phyloP scores from a whole-genome alignment of 2,797 vertebrate genomes.

The Catostomus latipinnis region DNA sequence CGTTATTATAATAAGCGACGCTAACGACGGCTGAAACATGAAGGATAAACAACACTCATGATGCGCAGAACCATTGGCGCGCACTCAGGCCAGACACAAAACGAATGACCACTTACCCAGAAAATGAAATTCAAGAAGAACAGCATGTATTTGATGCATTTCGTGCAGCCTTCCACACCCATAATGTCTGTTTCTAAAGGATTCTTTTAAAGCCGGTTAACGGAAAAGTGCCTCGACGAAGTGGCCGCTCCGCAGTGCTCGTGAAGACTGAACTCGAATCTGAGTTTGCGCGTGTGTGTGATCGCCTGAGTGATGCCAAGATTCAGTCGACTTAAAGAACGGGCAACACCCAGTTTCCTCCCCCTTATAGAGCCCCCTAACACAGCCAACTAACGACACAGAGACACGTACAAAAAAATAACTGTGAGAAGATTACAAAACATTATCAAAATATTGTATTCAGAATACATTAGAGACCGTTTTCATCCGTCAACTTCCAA shows the following conservation, averaged over 20 bases:
- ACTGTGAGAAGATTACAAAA: too few relatives aligned
- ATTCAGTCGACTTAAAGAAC: conserved; percentile 28
- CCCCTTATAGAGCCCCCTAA: conserved; percentile 21
- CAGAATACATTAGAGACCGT: too few relatives aligned
- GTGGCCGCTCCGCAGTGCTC: neutral
- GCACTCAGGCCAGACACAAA: conserved; percentile 28
- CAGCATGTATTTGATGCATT: conserved; percentile 95
- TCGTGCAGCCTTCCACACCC: conserved; percentile 96
- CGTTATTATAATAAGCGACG: neutral
- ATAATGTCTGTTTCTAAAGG: conserved; percentile 59
- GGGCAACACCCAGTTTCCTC: conserved; percentile 75
- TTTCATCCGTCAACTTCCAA: too few relatives aligned
- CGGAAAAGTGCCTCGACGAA: neutral
- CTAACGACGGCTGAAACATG: neutral
- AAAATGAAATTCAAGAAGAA: conserved; percentile 98
- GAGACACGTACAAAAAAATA: neutral
- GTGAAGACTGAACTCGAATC: conserved; percentile 16
- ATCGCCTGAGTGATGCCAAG: conserved; percentile 20
- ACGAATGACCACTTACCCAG: conserved; percentile 86
- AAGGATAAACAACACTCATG: neutral
- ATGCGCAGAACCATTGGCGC: conserved; percentile 22
- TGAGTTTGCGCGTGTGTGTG: conserved; percentile 11
- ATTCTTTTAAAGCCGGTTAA: neutral
- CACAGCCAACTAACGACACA: neutral
- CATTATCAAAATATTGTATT: too few relatives aligned